phyloP scores from a whole-genome alignment of 2,888 invertebrate species.

The Papilio protenor region DNA sequence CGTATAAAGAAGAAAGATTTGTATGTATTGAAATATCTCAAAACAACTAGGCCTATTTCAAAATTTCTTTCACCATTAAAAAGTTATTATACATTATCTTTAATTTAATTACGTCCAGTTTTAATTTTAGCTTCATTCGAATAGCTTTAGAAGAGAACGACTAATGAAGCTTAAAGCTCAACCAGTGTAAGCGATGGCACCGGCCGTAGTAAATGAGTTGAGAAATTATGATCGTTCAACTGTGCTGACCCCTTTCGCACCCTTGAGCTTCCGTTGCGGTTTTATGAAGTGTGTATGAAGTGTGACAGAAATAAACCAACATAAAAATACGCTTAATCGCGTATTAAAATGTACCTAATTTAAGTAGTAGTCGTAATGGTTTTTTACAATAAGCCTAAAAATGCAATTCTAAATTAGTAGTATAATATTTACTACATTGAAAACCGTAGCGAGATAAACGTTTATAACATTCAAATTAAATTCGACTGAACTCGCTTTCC shows the following conservation, averaged over 20 bases:
- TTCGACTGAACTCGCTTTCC: neutral
- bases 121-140: slow-evolving; percentile 26
- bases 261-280: slow-evolving; percentile 65
- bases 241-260: slow-evolving; percentile 78
- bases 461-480: neutral
- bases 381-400: neutral
- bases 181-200: slow-evolving; percentile 67
- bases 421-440: neutral
- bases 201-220: slow-evolving; percentile 74
- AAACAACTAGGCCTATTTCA: no score
- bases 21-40: no score
- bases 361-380: no score
- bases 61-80: no score
- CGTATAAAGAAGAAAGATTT: no score
- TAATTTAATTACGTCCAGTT: slow-evolving; percentile 18
- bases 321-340: neutral
- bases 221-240: slow-evolving; percentile 76
- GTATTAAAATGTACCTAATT: neutral
- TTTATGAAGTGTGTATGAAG: slow-evolving; percentile 42
- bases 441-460: neutral
- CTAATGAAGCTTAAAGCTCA: slow-evolving; percentile 71
- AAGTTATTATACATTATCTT: no score
- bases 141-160: slow-evolving; percentile 48
- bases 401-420: neutral
- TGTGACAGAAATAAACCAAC: slow-evolving; percentile 29